Evolutionary conservation across 2,797 vertebrate genomes (phyloP).

Genomic region (Acipenser transmontanus): DNA sequence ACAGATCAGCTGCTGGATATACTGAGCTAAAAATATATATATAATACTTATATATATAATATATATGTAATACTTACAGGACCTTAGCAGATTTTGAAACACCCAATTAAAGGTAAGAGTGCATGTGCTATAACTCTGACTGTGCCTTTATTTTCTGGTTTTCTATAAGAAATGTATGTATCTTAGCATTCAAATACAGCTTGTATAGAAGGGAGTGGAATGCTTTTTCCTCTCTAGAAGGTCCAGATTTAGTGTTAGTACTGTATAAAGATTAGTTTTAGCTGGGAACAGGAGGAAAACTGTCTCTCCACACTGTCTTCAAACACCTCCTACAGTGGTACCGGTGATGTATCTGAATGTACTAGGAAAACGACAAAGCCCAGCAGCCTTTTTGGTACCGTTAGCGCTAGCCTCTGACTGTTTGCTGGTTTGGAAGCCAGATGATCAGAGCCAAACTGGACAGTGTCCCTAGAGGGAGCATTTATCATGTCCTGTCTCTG

Average conservation of each 20-base stretch:
- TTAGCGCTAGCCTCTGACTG: conserved; percentile 44
- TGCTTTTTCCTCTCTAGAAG: conserved; percentile 47
- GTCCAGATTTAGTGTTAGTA: conserved; percentile 49
- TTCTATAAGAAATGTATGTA: conserved; percentile 35
- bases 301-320: too few species aligned
- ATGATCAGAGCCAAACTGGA: conserved; percentile 42
- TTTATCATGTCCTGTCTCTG: neutral
- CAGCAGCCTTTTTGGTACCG: conserved; percentile 44
- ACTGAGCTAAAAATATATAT: conserved; percentile 40
- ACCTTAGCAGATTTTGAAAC: conserved; percentile 35
- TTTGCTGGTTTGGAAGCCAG: conserved; percentile 52
- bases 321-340: conserved; percentile 23
- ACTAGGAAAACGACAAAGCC: conserved; percentile 37
- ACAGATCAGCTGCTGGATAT: conserved; percentile 57
- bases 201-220: conserved; percentile 58
- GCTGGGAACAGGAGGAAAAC: too few species aligned
- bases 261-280: conserved; percentile 15
- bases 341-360: conserved; percentile 32
- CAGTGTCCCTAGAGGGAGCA: conserved; percentile 35
- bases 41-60: neutral
- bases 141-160: conserved; percentile 5
- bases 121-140: conserved; percentile 35
- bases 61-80: conserved; percentile 28
- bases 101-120: conserved; percentile 60
- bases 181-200: conserved; percentile 58